These are phyloP conservation scores for Festucalex cinctus DNA, from an alignment of 2,113 vertebrate genomes.

Conservation along the genomic window DNA sequence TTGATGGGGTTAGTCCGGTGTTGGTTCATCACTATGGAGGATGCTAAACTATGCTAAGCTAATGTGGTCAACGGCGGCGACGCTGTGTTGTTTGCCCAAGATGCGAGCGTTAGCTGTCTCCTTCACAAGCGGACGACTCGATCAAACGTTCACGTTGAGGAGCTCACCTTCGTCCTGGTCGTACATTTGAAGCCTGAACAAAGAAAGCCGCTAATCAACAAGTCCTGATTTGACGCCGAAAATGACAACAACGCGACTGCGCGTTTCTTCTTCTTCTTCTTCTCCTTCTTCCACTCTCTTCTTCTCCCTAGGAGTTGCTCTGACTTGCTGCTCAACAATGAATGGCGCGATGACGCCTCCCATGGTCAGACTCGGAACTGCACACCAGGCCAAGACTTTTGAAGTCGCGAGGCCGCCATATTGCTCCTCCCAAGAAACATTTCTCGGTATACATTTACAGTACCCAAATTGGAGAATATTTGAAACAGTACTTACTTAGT, in stretches of 20 bases:
- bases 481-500: no score
- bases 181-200: conserved; percentile 58
- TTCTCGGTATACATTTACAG: no score
- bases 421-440: no score
- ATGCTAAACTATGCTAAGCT: not conserved
- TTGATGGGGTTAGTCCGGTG: no score
- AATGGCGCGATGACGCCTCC: not conserved
- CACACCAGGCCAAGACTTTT: no score
- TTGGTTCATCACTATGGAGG: no score
- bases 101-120: not conserved
- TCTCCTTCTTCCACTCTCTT: not conserved
- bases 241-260: not conserved
- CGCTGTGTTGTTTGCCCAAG: not conserved
- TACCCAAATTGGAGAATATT: no score
- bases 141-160: fast-evolving
- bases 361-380: no score
- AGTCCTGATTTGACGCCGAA: not conserved
- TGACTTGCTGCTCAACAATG: not conserved
- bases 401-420: no score
- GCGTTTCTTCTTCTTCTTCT: not conserved
- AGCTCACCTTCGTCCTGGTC: conserved; percentile 77
- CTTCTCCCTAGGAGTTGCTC: not conserved
- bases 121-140: not conserved
- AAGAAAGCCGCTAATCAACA: not conserved
- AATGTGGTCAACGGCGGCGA: not conserved